These are phyloP conservation scores for Archips crataeganus DNA, from an alignment of 2,888 invertebrate species.

Conservation along the genomic window DNA sequence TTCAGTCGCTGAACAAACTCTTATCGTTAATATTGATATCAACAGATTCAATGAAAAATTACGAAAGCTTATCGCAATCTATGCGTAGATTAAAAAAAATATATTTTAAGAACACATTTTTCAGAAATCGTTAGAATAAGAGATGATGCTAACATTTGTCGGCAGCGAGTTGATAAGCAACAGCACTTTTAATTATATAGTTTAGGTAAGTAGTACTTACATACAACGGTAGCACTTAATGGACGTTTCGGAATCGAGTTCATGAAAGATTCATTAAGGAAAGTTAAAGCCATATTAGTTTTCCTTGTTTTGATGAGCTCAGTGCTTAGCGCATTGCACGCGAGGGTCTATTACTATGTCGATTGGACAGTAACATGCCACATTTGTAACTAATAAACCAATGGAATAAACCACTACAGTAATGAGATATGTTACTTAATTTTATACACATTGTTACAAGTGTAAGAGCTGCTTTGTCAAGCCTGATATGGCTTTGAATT, in stretches of 20 bases:
- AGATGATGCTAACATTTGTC: neutral
- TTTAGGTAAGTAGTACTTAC: neutral
- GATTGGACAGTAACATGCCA: constrained; percentile 18
- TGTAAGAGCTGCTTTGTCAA: neutral
- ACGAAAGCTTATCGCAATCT: neutral
- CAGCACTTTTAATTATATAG: neutral
- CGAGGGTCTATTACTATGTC: constrained; percentile 18
- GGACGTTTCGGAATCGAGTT: constrained; percentile 11
- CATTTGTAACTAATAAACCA: neutral
- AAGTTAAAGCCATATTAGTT: constrained; percentile 28
- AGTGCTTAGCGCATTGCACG: constrained; percentile 20
- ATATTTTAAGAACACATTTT: neutral
- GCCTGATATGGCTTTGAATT: neutral
- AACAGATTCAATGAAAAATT: neutral
- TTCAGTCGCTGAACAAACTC: neutral
- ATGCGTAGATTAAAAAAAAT: neutral
- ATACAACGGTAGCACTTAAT: constrained; percentile 20
- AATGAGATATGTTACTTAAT: neutral
- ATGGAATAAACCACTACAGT: neutral
- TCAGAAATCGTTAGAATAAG: neutral
- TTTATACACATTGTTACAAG: neutral
- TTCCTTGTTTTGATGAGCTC: constrained; percentile 34
- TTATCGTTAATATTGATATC: neutral
- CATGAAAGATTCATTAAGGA: constrained; percentile 40
- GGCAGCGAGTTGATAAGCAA: neutral